These are phyloP conservation scores for Rissa tridactyla DNA, from an alignment of 2,113 vertebrate species.

Conservation along the genomic window DNA sequence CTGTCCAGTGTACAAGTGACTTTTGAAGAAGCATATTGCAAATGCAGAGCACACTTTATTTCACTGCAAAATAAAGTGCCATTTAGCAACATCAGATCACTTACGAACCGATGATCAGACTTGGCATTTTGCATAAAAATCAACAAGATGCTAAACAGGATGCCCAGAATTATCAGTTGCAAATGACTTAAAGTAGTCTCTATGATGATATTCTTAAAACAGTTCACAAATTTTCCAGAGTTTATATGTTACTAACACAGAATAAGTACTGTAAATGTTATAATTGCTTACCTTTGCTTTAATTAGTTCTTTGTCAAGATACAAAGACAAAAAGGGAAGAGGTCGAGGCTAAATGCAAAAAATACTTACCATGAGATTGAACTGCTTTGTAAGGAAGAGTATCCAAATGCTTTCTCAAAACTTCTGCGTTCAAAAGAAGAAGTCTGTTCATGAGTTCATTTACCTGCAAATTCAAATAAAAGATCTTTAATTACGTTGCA, in stretches of 20 bases:
- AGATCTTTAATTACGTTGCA: not conserved
- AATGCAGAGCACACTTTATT: not conserved
- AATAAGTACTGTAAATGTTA: not conserved
- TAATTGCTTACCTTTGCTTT: not conserved
- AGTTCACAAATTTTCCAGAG: not conserved
- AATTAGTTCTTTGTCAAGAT: not conserved
- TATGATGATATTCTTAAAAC: not conserved
- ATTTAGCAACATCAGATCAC: not conserved
- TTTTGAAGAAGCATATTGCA: not conserved
- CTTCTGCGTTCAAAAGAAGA: conserved; percentile 82
- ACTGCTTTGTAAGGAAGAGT: conserved; percentile 82
- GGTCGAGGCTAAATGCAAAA: not conserved
- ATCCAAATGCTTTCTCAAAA: conserved; percentile 85
- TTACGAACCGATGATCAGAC: not conserved
- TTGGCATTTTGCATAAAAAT: not conserved
- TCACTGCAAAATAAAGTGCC: not conserved
- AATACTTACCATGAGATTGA: conserved; percentile 86
- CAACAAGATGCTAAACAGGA: not conserved
- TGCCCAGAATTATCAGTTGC: not conserved
- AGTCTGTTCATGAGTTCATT: conserved; percentile 85
- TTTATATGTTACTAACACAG: not conserved
- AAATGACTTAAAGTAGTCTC: not conserved
- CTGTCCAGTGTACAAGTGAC: not conserved
- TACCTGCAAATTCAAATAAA: conserved; percentile 74
- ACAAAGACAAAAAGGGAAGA: not conserved